Base-by-base conservation (phyloP, 1,140 invertebrate genomes). In the Trichonephila clavata region DNA sequence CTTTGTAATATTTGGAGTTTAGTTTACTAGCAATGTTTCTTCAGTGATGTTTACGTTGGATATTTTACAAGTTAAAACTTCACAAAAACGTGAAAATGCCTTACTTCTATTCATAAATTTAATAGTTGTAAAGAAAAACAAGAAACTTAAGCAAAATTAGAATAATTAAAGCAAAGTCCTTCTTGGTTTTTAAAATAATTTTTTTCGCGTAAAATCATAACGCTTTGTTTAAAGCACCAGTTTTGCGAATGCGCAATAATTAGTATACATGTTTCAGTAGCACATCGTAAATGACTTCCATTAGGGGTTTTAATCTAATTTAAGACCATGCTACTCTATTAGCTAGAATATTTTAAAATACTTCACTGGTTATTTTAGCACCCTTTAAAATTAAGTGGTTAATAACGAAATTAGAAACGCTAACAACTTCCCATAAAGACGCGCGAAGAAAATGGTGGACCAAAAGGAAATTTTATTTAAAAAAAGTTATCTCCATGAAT, bases 301-400 rank as follows among this genome's bases (percentile, higher is more conserved):
- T 83, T 83, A 57, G 43, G 24, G 0, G 20, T 57, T 57, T 50
- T n/a, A 83, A 83, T 83, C 21, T 21, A 50, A 83, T 83, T 59
- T 83, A n/a, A 24, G 43, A 39, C 32, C 50, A 27, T 83, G 21
- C 50, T 50, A 43, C 81, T 14, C 81, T 21, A 83, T 83, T 83
- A 83, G 43, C 16, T 59, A 39, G 71, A 14, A 59, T 83, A 87
- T 63, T 87, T 39, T 63, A 87, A 63, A 65, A 39, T 14, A 24
- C 24, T n/a, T 16, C 10, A 39, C 32, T 63, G 27, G 21, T 87
- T 63, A 63, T 65, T 63, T 87, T n/a, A 3, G 21, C 20, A n/a
- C 13, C 59, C 27, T 61, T 87, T 39, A 87, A 87, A 84, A 63
- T 87, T 87, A 65, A 87, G 61, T 87, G 86, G 59, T 65, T 87